Evolutionary conservation across 2,113 vertebrate species (phyloP), one percentile per base, ranked within the genome.

Genomic region (Archilochus colubris): DNA sequence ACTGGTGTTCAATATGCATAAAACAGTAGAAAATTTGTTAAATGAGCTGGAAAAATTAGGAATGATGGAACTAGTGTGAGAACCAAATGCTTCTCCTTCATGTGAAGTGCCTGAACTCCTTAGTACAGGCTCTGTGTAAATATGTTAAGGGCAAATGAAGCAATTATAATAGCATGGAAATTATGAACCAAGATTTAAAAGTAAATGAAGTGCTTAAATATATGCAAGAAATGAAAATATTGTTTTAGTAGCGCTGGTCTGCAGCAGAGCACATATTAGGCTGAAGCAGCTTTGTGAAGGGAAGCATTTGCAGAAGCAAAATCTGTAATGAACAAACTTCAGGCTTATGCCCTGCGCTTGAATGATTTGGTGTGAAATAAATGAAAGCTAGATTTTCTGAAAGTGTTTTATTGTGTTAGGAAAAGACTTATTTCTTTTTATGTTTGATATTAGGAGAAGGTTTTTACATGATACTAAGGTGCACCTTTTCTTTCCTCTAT

Each of bases 11-110:
- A 70, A 27, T 81, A 82, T 87, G 72, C 48, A 75, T 92, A 62
- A 92, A 96, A 84, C 63, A 73, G 63, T 27, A 59, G 69, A 82
- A 92, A 82, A 95, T 22, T 31, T 82, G 86, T 82, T 78, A 94
- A 95, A 93, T 77, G 89, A 95, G 61, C 64, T 84, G 81, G 54
- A 88, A 91, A 90, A 88, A 94, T 89, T 68, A 80, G 77, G 75
- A 95, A 66, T 68, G 78, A 70, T 82, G 66, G 67, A 89, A 93
- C 68, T 57, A 69, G 68, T 31, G 8, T 86, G 74, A 55, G 69
- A 77, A 93, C 33, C 63, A 94, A 96, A 82, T 86, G 62, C 53
- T 95, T 74, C 69, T 96, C 28, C 54, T 86, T 85, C 16, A 3
- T 27, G 31, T 57, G 66, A 83, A 94, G 51, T 89, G 51, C 57